These are phyloP conservation scores for Larimichthys crocea DNA, from an alignment of 2,113 vertebrate genomes.

Conservation along the genomic window DNA sequence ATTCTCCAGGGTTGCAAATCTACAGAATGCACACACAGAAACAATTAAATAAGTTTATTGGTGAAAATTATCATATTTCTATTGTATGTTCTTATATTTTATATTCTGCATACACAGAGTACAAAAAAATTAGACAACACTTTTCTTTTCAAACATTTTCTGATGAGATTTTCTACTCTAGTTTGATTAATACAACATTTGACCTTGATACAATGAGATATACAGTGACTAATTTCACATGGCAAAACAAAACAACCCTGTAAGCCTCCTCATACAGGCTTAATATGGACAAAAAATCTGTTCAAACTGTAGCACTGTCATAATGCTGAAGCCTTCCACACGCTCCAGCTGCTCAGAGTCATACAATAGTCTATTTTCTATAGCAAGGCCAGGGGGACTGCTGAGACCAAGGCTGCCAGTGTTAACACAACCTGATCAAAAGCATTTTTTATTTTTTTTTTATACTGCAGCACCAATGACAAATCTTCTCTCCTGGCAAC, in stretches of 20 bases:
- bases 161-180: not conserved
- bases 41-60: not conserved
- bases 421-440: constrained; percentile 49
- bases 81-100: not conserved
- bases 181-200: not conserved
- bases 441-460: constrained; percentile 12
- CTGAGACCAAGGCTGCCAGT: constrained; percentile 24
- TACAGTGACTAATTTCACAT: not conserved
- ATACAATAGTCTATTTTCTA: constrained; percentile 8
- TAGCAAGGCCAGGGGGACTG: constrained; percentile 9
- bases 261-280: not conserved
- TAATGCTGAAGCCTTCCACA: not conserved
- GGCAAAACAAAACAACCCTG: not conserved
- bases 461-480: constrained; percentile 22
- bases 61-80: not conserved
- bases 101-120: not conserved
- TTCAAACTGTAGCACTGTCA: constrained; percentile 5
- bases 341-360: constrained; percentile 25
- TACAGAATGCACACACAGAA: constrained; percentile 72
- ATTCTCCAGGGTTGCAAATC: constrained; percentile 93
- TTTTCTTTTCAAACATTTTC: not conserved
- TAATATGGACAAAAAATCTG: not conserved
- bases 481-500: constrained; percentile 23
- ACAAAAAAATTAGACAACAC: not conserved
- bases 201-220: not conserved